Evolutionary conservation across 2,113 vertebrate genomes (phyloP), one percentile per base, ranked within the genome.

Genomic region (Lampris incognitus): DNA sequence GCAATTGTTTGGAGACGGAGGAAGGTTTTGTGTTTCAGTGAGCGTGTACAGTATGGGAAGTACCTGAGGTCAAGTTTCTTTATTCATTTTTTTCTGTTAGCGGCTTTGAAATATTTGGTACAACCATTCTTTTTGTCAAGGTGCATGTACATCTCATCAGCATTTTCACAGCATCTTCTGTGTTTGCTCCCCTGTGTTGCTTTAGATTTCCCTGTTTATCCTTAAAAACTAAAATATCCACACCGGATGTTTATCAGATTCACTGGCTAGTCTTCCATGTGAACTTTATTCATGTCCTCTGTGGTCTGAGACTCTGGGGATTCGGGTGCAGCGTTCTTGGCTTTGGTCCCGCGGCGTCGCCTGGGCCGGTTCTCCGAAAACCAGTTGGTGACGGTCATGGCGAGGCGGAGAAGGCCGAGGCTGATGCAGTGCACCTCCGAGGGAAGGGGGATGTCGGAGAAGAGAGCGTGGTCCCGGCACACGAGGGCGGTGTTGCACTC

Each of bases 361-460:
- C 74, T 83, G 0, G 79, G 92, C 7, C 92, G 88, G 63, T 93
- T 91, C 72, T 92, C 83, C 13, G 94, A 89, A 66, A 96, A 88
- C 81, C 94, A 94, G 55, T 93, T 91, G 74, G 92, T 71, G 40
- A 85, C 59, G 2, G 93, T 92, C 89, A 95, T 91, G 70, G 94
- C 87, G 0, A 94, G 85, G 10, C 94, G 87, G 3, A 90, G 87
- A 75, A 95, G 36, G 1, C 92, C 92, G 69, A 96, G 79, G 66
- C 92, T 93, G 48, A 96, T 88, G 81, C 97, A 97, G 57, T 94
- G 93, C 6, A 95, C 89, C 1, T 95, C 92, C 0, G 94, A 94
- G 4, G 95, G 88, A 48, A 94, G 90, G 0, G 95, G 79, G 69
- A 97, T 94, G 83, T 97, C 95, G 0, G 94, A 85, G 57, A 98